These are phyloP conservation scores for Odontothrips loti DNA, from an alignment of 2,888 invertebrate species.

Conservation along the genomic window DNA sequence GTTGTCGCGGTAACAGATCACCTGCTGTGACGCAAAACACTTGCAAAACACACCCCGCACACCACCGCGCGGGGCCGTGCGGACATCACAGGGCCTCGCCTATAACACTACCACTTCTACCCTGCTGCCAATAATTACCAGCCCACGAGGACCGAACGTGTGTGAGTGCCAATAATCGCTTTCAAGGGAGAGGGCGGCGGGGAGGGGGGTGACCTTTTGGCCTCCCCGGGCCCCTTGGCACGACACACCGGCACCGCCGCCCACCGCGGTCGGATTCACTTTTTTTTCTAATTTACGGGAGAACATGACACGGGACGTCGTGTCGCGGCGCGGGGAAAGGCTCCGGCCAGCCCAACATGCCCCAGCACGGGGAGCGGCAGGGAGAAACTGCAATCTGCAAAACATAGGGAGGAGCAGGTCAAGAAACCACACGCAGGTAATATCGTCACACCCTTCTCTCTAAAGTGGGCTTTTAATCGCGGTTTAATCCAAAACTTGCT, in stretches of 20 bases:
- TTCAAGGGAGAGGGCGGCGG: neutral
- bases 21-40: slow-evolving; percentile 6
- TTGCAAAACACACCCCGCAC: neutral
- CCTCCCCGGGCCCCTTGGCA: neutral
- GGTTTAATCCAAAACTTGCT: no score
- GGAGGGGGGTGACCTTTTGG: neutral
- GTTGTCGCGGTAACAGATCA: neutral
- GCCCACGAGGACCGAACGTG: neutral
- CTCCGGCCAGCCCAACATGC: no score
- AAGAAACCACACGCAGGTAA: no score
- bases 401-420: no score
- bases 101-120: no score
- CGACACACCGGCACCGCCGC: neutral
- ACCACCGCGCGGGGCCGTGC: neutral
- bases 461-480: no score
- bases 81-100: no score
- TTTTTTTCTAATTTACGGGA: neutral
- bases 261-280: neutral
- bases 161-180: neutral
- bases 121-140: neutral
- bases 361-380: no score
- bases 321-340: no score
- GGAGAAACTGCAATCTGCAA: no score
- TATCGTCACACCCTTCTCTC: no score
- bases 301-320: neutral